These are phyloP conservation scores for Rhagonycha fulva DNA, from an alignment of 2,888 invertebrate genomes.

Conservation along the genomic window DNA sequence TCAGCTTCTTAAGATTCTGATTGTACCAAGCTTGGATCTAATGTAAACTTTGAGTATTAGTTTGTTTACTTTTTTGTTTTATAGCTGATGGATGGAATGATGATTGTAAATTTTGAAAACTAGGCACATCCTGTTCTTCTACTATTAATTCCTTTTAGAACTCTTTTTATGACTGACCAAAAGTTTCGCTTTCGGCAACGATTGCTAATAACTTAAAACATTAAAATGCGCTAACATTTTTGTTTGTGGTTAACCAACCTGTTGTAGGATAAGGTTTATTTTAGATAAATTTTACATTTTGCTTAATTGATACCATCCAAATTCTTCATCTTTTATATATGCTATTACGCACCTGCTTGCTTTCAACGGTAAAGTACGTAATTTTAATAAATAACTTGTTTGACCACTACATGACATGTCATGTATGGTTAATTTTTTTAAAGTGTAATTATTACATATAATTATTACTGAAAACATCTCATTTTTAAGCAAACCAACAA, in stretches of 20 bases:
- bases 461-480: background rate
- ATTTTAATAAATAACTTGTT: background rate
- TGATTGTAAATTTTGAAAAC: background rate
- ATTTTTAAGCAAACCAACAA: background rate
- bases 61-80: background rate
- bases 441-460: background rate
- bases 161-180: background rate
- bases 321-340: background rate
- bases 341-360: background rate
- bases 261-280: background rate
- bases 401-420: background rate
- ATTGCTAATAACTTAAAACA: background rate
- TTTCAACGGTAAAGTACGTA: background rate
- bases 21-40: background rate
- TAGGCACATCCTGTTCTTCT: background rate
- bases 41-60: background rate
- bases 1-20: constrained; percentile 12
- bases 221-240: background rate
- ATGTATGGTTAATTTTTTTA: background rate
- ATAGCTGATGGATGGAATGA: background rate
- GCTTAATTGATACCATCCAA: background rate
- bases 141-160: background rate
- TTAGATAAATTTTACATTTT: background rate
- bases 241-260: background rate
- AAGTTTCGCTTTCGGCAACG: background rate